Evolutionary conservation across 1,140 invertebrate species (phyloP).

Genomic region (Cotesia vestalis): DNA sequence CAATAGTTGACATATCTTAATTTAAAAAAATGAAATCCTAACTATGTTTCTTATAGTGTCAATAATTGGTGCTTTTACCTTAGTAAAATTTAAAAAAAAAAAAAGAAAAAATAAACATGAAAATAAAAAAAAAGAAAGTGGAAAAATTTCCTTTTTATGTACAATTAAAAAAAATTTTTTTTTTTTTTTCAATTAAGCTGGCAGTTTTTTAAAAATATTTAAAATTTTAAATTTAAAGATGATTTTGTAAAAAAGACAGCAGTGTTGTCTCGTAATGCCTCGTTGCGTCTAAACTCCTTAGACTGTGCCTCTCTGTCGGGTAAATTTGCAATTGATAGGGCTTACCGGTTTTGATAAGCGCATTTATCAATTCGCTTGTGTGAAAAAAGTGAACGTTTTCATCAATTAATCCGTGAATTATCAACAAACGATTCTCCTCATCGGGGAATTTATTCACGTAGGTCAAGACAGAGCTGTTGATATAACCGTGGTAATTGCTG

Average conservation of each 20-base stretch:
- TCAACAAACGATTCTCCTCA: constrained; percentile 92
- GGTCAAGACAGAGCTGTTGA: constrained; percentile 78
- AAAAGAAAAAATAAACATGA: too few species aligned
- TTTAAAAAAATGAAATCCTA: too few species aligned
- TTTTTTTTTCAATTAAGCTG: too few species aligned
- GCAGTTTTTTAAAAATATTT: not conserved
- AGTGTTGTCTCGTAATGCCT: constrained; percentile 96
- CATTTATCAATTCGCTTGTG: constrained; percentile 89
- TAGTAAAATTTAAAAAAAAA: too few species aligned
- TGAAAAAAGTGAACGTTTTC: constrained; percentile 99
- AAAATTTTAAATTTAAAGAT: constrained; percentile 61
- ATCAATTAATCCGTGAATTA: constrained; percentile 97
- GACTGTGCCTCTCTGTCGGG: constrained; percentile 93
- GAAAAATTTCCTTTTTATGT: not conserved
- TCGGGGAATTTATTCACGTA: constrained; percentile 89
- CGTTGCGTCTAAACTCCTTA: constrained; percentile 90
- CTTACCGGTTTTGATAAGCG: constrained; percentile 90
- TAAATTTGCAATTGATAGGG: constrained; percentile 91
- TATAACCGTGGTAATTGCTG: constrained; percentile 81
- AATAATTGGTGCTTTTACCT: too few species aligned
- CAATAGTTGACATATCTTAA: too few species aligned
- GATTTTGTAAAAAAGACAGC: constrained; percentile 90
- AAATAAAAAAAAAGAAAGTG: not conserved
- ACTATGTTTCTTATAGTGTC: too few species aligned
- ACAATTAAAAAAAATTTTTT: not conserved